These are phyloP conservation scores for Stomatorhinus walkeri DNA, from an alignment of 2,797 vertebrate genomes.

Conservation along the genomic window DNA sequence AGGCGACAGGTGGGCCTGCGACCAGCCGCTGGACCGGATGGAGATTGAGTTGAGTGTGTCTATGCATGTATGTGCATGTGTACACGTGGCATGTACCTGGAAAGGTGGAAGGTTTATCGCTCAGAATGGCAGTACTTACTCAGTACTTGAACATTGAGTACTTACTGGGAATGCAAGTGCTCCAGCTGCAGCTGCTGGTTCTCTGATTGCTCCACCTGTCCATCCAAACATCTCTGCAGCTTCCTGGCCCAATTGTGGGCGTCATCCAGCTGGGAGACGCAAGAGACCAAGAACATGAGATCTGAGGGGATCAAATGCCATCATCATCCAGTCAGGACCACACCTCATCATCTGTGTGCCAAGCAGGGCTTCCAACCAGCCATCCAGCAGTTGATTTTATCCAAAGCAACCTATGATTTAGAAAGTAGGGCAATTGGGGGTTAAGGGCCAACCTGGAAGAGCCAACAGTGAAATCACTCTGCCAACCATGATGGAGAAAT, in stretches of 20 bases:
- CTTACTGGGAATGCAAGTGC: conserved; percentile 84
- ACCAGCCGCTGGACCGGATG: not conserved
- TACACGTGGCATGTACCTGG: not conserved
- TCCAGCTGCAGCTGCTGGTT: conserved; percentile 90
- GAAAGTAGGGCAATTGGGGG: not conserved
- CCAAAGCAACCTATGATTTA: not conserved
- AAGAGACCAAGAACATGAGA: not conserved
- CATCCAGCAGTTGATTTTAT: not conserved
- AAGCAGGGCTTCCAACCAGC: not conserved
- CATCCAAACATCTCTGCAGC: conserved; percentile 84
- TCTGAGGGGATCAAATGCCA: not conserved
- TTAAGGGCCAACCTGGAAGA: not conserved
- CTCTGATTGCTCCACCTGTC: conserved; percentile 87
- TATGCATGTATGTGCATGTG: not conserved
- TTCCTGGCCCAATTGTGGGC: conserved; percentile 86
- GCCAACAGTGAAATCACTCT: not conserved
- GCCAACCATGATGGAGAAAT: not conserved
- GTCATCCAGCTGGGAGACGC: conserved; percentile 71
- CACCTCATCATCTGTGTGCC: not conserved
- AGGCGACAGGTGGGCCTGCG: too few relatives aligned
- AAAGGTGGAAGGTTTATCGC: not conserved
- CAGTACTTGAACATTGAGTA: not conserved
- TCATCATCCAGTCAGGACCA: not conserved
- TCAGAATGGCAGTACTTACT: too few relatives aligned
- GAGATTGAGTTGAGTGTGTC: not conserved